Conservation (phyloP, 2,797 vertebrate genomes). For the Trachops cirrhosus region DNA sequence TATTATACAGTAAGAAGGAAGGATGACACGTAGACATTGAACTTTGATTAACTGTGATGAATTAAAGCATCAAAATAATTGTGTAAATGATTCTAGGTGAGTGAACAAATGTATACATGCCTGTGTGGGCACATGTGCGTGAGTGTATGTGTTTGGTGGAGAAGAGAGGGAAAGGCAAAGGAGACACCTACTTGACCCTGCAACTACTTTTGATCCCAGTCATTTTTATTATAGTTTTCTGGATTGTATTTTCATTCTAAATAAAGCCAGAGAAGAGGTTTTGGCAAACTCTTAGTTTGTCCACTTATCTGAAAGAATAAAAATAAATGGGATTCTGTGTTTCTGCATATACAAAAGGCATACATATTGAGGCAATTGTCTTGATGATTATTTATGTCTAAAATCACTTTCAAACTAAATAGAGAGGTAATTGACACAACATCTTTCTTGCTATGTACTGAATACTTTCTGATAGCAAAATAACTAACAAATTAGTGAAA, state of each 20-base stretch:
- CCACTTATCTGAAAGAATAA: background rate
- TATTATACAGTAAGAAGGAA: background rate
- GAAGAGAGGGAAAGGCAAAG: background rate
- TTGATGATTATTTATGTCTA: background rate
- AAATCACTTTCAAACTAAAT: background rate
- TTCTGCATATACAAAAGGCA: background rate
- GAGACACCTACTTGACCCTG: background rate
- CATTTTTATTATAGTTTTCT: background rate
- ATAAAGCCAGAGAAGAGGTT: background rate
- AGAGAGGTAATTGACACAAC: background rate
- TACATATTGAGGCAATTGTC: background rate
- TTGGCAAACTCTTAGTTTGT: background rate
- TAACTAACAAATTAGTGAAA: slow-evolving; percentile 2
- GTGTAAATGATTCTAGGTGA: background rate
- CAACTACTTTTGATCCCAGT: background rate
- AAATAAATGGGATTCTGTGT: background rate
- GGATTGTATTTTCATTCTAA: background rate
- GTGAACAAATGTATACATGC: background rate
- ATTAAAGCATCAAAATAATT: background rate
- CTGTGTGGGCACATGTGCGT: fast-evolving
- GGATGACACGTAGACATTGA: background rate
- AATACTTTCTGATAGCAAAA: background rate
- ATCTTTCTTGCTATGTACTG: background rate
- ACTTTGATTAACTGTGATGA: background rate
- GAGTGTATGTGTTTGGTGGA: background rate